Conservation (phyloP, 2,113 vertebrate genomes). For the Podilymbus podiceps region DNA sequence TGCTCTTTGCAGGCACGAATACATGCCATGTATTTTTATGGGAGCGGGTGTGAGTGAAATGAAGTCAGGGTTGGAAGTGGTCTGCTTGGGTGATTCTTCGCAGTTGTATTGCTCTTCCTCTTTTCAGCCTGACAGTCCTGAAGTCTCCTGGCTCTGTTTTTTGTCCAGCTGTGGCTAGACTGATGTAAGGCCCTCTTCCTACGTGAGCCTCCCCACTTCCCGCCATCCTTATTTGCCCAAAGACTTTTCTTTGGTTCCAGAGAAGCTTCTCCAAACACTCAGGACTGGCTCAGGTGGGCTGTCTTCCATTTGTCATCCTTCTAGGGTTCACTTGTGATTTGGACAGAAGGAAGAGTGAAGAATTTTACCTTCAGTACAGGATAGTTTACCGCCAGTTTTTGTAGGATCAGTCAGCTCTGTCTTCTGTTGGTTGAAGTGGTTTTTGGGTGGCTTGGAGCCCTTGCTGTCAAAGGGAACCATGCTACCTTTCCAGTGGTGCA, state of each 20-base stretch:
- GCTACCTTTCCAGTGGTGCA: fast-evolving
- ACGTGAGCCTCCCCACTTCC: fast-evolving
- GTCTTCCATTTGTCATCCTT: fast-evolving
- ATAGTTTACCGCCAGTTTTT: not conserved
- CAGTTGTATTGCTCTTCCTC: not conserved
- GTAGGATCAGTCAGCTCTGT: not conserved
- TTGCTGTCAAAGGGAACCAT: not conserved
- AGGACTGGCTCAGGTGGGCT: not conserved
- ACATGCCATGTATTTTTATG: fast-evolving
- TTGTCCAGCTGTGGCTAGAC: not conserved
- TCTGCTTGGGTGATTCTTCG: not conserved
- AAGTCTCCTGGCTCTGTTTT: not conserved
- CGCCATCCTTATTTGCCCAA: not conserved
- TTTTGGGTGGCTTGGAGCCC: not conserved
- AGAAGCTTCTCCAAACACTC: fast-evolving
- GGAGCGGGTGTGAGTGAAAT: not conserved
- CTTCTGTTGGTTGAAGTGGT: fast-evolving
- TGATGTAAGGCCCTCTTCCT: not conserved
- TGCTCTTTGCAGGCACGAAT: not conserved
- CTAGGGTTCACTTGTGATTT: not conserved
- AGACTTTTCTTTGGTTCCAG: not conserved
- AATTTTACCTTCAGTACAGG: fast-evolving
- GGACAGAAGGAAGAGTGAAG: not conserved
- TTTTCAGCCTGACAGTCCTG: not conserved
- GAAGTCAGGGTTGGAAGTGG: not conserved